phyloP scores from a whole-genome alignment of 2,797 vertebrate genomes.

The Helarctos malayanus region DNA sequence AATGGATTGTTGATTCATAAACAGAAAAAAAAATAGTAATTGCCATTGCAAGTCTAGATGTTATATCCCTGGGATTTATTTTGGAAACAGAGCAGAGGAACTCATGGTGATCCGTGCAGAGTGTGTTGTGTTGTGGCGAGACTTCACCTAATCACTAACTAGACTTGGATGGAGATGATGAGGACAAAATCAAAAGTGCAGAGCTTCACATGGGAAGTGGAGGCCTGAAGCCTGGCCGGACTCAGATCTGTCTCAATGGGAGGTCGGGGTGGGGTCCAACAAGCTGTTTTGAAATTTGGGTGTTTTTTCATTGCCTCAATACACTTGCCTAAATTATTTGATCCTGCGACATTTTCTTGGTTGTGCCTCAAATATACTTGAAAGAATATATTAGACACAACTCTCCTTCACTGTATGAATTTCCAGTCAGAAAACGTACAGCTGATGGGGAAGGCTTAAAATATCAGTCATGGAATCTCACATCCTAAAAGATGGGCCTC shows the following conservation, averaged over 20 bases:
- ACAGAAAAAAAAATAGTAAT: not conserved
- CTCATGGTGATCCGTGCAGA: not conserved
- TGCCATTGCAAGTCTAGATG: slow-evolving; percentile 11
- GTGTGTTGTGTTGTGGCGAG: not conserved
- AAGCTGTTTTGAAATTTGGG: slow-evolving; percentile 19
- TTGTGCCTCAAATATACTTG: not conserved
- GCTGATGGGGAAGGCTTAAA: not conserved
- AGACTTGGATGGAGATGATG: not conserved
- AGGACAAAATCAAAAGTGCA: not conserved
- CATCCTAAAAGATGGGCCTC: not conserved
- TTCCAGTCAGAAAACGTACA: slow-evolving; percentile 48
- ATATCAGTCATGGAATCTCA: not conserved
- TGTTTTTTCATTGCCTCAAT: slow-evolving; percentile 38
- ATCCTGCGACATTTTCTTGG: slow-evolving; percentile 20
- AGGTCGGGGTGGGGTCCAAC: not conserved
- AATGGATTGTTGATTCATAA: slow-evolving; percentile 51
- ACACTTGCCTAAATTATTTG: slow-evolving; percentile 41
- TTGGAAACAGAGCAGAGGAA: slow-evolving; percentile 56
- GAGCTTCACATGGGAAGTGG: not conserved
- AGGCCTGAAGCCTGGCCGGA: not conserved
- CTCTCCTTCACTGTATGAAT: not conserved
- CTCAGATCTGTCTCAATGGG: not conserved
- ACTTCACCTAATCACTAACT: not conserved
- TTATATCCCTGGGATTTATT: slow-evolving; percentile 20
- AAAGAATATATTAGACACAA: not conserved